A percentile compares a stretch with the other conserved stretches of the same genome.
phyloP scores from a whole-genome alignment of 2,797 vertebrate species.

The Chrosomus eos region DNA sequence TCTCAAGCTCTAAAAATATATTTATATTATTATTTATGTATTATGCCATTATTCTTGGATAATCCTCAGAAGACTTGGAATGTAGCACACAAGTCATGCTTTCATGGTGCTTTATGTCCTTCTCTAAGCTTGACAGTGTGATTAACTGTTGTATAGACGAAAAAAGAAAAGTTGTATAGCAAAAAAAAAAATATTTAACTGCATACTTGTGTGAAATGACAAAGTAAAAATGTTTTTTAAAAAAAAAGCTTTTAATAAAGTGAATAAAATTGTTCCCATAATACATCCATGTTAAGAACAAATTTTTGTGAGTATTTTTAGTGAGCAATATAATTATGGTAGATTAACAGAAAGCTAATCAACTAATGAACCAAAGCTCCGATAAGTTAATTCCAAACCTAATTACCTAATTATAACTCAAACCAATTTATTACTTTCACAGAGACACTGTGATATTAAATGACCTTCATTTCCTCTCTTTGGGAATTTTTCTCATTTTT shows the following conservation, averaged over 20 bases:
- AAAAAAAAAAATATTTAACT: background rate
- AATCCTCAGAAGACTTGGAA: conserved; percentile 6
- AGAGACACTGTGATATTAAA: conserved; percentile 14
- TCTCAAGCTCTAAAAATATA: background rate
- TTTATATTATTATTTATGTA: background rate
- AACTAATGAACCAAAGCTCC: conserved; percentile 5
- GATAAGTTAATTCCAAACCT: conserved; percentile 9
- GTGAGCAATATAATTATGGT: background rate
- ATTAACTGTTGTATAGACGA: background rate
- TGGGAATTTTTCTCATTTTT: conserved; percentile 29
- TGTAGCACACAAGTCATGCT: background rate
- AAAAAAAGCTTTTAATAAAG: background rate
- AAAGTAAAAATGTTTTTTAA: background rate
- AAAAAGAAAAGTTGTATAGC: background rate
- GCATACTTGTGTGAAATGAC: background rate
- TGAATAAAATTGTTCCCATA: background rate
- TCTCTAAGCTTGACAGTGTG: background rate
- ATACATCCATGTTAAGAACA: background rate
- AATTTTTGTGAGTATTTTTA: background rate
- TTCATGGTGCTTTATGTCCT: background rate
- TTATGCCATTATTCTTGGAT: background rate
- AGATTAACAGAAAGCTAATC: conserved; percentile 32
- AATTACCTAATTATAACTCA: conserved; percentile 33
- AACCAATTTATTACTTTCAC: background rate
- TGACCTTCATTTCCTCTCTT: conserved; percentile 33